These are phyloP conservation scores for Apeira syringaria DNA, from an alignment of 2,888 invertebrate genomes.

Conservation along the genomic window DNA sequence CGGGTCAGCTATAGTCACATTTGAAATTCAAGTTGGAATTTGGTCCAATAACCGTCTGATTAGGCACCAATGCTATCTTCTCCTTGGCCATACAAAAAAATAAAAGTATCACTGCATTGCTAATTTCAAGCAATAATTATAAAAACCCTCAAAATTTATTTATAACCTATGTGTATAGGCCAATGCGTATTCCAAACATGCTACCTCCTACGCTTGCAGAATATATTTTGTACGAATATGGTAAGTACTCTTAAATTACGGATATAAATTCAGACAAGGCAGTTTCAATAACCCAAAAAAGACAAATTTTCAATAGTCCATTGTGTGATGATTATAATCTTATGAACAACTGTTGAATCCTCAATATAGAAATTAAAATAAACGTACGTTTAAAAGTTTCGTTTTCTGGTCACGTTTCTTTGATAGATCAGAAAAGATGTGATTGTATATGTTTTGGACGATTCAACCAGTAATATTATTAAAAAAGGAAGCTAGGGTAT, in stretches of 20 bases:
- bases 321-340: constrained; percentile 22
- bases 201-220: constrained; percentile 4
- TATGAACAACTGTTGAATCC: constrained; percentile 15
- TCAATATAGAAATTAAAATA: constrained; percentile 11
- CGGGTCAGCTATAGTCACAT: too few species aligned
- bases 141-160: too few species aligned
- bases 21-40: too few species aligned
- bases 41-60: too few species aligned
- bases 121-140: too few species aligned
- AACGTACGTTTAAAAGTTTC: not conserved
- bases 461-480: too few species aligned
- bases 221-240: constrained; percentile 2
- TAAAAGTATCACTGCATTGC: too few species aligned
- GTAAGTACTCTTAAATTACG: constrained; percentile 1
- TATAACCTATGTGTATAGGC: too few species aligned
- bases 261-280: constrained; percentile 1
- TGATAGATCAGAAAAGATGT: constrained; percentile 8
- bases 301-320: constrained; percentile 11
- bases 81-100: too few species aligned
- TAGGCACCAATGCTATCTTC: too few species aligned
- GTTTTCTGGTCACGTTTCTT: constrained; percentile 12
- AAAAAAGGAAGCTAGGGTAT: too few species aligned
- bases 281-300: constrained; percentile 2
- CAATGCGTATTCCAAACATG: constrained; percentile 3
- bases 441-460: too few species aligned